Conservation (phyloP, 2,113 vertebrate species). For the Lasiurus borealis region DNA sequence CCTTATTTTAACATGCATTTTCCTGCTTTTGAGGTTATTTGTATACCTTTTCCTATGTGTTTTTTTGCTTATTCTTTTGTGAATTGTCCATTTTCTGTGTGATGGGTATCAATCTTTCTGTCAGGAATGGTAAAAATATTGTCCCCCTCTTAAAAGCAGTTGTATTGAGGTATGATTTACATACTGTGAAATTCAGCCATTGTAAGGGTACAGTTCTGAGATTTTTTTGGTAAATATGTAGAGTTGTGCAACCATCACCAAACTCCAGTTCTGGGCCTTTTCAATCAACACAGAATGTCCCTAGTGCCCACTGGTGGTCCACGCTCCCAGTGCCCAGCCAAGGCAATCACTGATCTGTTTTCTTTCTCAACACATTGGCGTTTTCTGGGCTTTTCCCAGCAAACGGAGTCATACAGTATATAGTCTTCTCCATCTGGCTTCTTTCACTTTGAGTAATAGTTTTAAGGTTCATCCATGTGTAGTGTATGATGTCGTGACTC, state of each 20-base stretch:
- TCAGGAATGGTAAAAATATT: not conserved
- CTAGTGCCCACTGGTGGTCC: not conserved
- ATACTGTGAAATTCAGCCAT: not conserved
- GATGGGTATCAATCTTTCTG: not conserved
- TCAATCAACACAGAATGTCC: not conserved
- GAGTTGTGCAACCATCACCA: not conserved
- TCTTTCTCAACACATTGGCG: not conserved
- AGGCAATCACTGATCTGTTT: not conserved
- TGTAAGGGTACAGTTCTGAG: not conserved
- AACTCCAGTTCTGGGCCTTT: not conserved
- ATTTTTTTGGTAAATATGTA: not conserved
- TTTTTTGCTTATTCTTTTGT: not conserved
- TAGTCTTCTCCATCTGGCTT: not conserved
- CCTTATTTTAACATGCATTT: not conserved
- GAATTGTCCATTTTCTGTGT: not conserved
- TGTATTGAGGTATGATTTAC: not conserved
- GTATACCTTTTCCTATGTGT: not conserved
- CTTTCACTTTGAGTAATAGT: not conserved
- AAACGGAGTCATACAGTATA: not conserved
- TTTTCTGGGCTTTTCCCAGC: not conserved
- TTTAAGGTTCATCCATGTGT: not conserved
- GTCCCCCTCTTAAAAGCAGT: not conserved
- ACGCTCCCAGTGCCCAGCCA: accelerated
- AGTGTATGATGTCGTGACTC: not conserved
- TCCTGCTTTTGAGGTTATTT: not conserved